A percentile compares a stretch with the other conserved stretches of the same genome.
phyloP scores from a whole-genome alignment of 2,797 vertebrate genomes.

The Sebastes oblongus region DNA sequence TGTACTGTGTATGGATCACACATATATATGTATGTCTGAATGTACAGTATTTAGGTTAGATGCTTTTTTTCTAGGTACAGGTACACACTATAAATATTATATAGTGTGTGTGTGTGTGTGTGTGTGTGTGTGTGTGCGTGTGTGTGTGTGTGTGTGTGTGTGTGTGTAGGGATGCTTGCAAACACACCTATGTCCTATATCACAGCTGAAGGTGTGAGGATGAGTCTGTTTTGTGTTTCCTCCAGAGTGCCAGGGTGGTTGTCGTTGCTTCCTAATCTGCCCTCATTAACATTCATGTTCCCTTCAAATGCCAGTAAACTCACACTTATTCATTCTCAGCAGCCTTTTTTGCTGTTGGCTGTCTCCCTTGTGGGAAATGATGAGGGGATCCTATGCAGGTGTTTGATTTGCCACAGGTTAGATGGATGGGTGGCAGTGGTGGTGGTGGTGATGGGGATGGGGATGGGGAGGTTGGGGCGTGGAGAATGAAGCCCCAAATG shows the following conservation, averaged over 20 bases:
- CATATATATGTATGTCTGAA: slow-evolving; percentile 21
- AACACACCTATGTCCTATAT: slow-evolving; percentile 4
- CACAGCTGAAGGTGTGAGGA: slow-evolving; percentile 48
- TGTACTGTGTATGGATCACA: slow-evolving; percentile 4
- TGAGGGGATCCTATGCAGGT: slow-evolving; percentile 53
- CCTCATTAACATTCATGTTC: slow-evolving; percentile 65
- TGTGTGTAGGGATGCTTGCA: not conserved
- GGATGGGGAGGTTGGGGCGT: slow-evolving; percentile 19
- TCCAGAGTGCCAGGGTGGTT: slow-evolving; percentile 38
- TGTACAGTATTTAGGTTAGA: not conserved
- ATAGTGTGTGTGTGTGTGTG: not conserved
- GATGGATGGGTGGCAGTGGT: slow-evolving; percentile 41
- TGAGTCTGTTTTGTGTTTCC: slow-evolving; percentile 39
- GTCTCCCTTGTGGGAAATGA: slow-evolving; percentile 18
- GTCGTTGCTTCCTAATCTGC: slow-evolving; percentile 52
- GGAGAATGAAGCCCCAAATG: slow-evolving; percentile 14
- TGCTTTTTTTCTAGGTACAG: not conserved
- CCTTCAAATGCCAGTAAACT: slow-evolving; percentile 57
- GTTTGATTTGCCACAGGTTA: slow-evolving; percentile 70
- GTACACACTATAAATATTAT: slow-evolving; percentile 1
- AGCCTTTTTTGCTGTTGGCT: slow-evolving; percentile 23
- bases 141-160: not conserved
- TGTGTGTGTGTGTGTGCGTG: not conserved
- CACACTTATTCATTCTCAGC: slow-evolving; percentile 50
- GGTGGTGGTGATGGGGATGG: not conserved